These are phyloP conservation scores for Heliconius melpomene DNA, from an alignment of 1,140 invertebrate species.

Conservation along the genomic window DNA sequence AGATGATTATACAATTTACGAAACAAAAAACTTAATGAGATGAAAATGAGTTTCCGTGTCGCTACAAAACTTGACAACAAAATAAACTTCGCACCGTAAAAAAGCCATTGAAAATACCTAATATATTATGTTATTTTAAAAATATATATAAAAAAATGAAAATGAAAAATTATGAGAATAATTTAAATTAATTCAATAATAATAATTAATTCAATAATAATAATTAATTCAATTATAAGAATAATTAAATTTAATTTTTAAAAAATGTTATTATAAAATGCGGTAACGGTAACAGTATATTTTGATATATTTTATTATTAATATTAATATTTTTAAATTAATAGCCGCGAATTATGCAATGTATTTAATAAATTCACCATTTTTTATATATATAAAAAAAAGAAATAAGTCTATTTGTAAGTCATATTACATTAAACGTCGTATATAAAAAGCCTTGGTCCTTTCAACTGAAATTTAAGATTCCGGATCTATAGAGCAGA, in stretches of 20 bases:
- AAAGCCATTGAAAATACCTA: not conserved
- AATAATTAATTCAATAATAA: too few relatives aligned
- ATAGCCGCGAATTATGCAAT: not conserved
- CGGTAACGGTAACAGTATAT: too few relatives aligned
- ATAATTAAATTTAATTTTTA: too few relatives aligned
- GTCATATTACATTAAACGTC: not conserved
- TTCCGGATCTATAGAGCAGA: not conserved
- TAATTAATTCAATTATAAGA: too few relatives aligned
- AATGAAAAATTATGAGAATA: too few relatives aligned
- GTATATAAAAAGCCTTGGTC: constrained; percentile 4
- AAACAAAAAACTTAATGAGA: constrained; percentile 1
- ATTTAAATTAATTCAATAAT: too few relatives aligned
- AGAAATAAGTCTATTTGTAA: not conserved
- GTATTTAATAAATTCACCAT: not conserved
- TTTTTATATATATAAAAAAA: not conserved
- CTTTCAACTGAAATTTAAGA: constrained; percentile 4
- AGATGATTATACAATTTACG: not conserved
- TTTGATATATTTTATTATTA: too few relatives aligned
- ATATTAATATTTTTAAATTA: too few relatives aligned
- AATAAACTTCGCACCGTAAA: not conserved
- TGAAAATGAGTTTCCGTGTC: constrained; percentile 1
- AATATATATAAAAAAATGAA: too few relatives aligned
- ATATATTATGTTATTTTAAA: not conserved
- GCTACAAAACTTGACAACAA: not conserved
- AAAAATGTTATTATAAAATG: too few relatives aligned